Evolutionary conservation across 2,888 invertebrate genomes (phyloP), one percentile per base, ranked within the genome.

Genomic region (Ferdinandea cuprea): DNA sequence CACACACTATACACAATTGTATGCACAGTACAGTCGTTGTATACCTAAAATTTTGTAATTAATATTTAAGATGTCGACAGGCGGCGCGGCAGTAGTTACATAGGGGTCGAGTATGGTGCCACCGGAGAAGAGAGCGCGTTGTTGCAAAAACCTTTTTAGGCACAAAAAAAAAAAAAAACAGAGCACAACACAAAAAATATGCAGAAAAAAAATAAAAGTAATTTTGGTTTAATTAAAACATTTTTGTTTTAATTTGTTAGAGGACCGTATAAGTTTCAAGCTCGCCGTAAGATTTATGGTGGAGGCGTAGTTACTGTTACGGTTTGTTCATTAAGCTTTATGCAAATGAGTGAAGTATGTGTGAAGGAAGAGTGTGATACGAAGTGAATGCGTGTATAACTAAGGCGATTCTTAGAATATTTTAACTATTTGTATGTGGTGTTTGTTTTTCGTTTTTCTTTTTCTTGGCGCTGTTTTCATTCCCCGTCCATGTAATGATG

Each of bases 201-300:
- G 5, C 25, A 25, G 5, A 5, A 25, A 25, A 25, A 3, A 25
- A 25, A 5, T 3, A 25, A 25, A 19, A 59, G 58, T 81, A 59
- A 72, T 77, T 81, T 76, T 65, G 54, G 65, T 77, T 81, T 81
- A 81, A 81, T 81, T 81, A 81, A 81, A 81, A 77, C 48, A 80
- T 69, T 74, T 80, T 69, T 63, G 56, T 50, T 73, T 68, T 79
- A 69, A 74, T 80, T 69, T 80, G 68, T 63, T 74, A 35, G 46
- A 74, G 74, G 46, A 52, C 56, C 68, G 42, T 66, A 42, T 50
- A 61, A 56, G 65, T 71, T 71, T 56, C 35, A 28, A 65, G 50
- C 9, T 50, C 35, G 25, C 61, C 21, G 65, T 25, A 13, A 35
- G 37, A 42, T 56, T 48, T 37, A 11, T 7, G 37, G 40, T 46